A percentile compares a stretch with the other conserved stretches of the same genome.
Evolutionary conservation across 2,888 invertebrate genomes (phyloP).

Genomic region (Sarcophaga subvicina): DNA sequence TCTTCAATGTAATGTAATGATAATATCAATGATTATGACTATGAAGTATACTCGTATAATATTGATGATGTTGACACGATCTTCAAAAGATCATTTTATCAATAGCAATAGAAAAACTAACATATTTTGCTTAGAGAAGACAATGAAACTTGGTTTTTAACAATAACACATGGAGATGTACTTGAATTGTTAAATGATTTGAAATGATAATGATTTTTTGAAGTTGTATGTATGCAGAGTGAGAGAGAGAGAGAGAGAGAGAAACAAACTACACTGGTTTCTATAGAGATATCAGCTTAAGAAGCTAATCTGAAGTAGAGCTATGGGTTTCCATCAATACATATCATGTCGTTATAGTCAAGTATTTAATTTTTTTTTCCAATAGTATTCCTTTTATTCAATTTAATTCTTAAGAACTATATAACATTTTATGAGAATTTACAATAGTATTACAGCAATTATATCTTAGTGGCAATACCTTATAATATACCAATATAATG

Average conservation of each 20-base stretch:
- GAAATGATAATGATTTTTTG: not conserved
- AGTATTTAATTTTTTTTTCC: not conserved
- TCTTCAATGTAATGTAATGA: constrained; percentile 48
- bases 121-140: not conserved
- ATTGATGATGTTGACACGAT: constrained; percentile 67
- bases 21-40: constrained; percentile 64
- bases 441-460: too few relatives aligned
- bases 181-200: constrained; percentile 17
- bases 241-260: too few relatives aligned
- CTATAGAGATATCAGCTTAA: constrained; percentile 38
- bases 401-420: too few relatives aligned
- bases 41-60: constrained; percentile 30
- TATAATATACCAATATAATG: too few relatives aligned
- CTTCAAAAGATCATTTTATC: constrained; percentile 52
- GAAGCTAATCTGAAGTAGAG: constrained; percentile 43
- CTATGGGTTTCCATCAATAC: not conserved
- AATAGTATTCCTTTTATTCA: too few relatives aligned
- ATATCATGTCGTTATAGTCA: constrained; percentile 15
- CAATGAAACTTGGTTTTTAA: not conserved
- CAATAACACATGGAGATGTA: not conserved
- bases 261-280: not conserved
- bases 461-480: too few relatives aligned
- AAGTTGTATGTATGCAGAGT: not conserved
- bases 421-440: too few relatives aligned
- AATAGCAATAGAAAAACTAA: not conserved